Evolutionary conservation across 53 echinoderm and acorn worm species (phyloP).

Genomic region (Zoroaster sp.): DNA sequence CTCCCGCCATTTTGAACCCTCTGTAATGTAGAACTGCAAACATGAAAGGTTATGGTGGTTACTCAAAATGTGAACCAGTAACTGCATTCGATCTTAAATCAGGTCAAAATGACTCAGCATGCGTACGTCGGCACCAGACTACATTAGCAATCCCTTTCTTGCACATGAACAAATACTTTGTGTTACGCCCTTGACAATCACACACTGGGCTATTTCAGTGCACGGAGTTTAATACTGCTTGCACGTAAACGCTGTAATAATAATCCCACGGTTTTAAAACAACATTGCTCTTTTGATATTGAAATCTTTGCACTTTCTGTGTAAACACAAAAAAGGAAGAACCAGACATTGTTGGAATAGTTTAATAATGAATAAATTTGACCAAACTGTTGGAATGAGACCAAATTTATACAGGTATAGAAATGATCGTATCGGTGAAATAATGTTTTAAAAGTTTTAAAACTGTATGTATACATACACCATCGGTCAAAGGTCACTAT

Average conservation of each 20-base stretch:
- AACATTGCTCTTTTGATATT: neutral
- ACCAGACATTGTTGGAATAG: neutral
- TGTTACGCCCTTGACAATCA: neutral
- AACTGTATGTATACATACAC: too few relatives aligned
- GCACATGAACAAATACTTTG: neutral
- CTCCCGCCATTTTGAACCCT: slow-evolving; percentile 40
- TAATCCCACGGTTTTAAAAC: neutral
- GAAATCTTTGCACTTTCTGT: neutral
- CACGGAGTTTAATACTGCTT: neutral
- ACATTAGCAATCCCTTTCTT: neutral
- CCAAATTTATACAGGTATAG: neutral
- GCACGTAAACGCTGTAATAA: neutral
- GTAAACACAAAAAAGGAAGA: neutral
- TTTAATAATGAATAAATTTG: too few relatives aligned
- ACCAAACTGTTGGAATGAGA: neutral
- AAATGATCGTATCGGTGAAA: too few relatives aligned
- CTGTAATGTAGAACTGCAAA: too few relatives aligned
- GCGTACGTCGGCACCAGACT: too few relatives aligned
- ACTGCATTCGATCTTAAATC: too few relatives aligned
- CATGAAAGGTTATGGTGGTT: too few relatives aligned
- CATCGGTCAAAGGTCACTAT: too few relatives aligned
- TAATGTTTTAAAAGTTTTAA: too few relatives aligned
- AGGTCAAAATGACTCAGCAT: too few relatives aligned
- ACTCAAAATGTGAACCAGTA: too few relatives aligned
- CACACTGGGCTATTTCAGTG: neutral